Conservation (phyloP, 2,797 vertebrate genomes). For the Poeciliopsis presidionis region DNA sequence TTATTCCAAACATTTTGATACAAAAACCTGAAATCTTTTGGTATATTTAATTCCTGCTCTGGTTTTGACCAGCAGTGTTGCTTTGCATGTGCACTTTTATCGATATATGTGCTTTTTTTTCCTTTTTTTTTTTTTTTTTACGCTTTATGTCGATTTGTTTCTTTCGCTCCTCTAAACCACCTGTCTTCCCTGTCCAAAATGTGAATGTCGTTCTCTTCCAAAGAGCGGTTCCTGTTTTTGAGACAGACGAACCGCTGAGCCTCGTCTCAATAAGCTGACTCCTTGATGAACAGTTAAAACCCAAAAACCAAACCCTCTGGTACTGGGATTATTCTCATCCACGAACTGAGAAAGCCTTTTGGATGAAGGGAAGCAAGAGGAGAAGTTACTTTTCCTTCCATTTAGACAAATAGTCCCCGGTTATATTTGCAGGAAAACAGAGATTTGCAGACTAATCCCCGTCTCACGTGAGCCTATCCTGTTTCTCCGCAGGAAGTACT, state of each 20-base stretch:
- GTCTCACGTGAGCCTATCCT: slow-evolving; percentile 5
- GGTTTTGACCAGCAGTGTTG: background rate
- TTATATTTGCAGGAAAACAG: background rate
- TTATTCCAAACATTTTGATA: background rate
- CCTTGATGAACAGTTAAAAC: background rate
- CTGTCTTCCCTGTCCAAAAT: background rate
- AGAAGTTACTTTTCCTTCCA: background rate
- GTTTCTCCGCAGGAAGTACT: slow-evolving; percentile 88
- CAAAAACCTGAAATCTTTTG: background rate
- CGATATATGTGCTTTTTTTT: too few relatives aligned
- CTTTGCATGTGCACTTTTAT: too few relatives aligned
- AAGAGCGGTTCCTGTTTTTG: background rate
- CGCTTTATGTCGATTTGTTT: background rate
- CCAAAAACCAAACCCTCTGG: background rate
- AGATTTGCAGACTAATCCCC: background rate
- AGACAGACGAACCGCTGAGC: background rate
- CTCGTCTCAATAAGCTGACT: background rate
- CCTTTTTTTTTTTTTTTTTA: background rate
- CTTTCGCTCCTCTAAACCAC: background rate
- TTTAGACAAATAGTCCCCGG: background rate
- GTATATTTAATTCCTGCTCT: background rate
- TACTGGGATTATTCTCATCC: background rate
- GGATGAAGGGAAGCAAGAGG: background rate
- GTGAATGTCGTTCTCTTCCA: background rate
- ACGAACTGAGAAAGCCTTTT: background rate